phyloP scores from a whole-genome alignment of 23 tunicate species.

The Styela clava region DNA sequence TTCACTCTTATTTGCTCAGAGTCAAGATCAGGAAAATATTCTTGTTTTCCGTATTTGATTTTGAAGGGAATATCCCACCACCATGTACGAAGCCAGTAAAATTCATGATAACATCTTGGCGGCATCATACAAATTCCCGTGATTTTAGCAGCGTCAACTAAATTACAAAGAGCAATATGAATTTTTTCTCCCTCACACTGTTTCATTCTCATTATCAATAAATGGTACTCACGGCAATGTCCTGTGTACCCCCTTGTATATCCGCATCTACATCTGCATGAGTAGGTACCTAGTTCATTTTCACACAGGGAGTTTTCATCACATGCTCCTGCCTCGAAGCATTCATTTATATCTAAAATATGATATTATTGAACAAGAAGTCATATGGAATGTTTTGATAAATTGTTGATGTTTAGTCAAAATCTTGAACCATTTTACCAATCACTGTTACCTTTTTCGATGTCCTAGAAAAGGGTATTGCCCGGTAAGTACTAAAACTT shows the following conservation, averaged over 20 bases:
- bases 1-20: neutral
- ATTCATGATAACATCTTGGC: constrained; percentile 5
- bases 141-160: constrained; percentile 17
- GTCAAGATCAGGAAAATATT: neutral
- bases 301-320: constrained; percentile 9
- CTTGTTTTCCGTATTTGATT: neutral
- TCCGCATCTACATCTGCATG: constrained; percentile 22
- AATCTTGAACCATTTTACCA: no score
- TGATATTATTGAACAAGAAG: neutral
- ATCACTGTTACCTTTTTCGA: no score
- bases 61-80: neutral
- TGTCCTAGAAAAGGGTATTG: no score
- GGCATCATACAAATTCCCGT: constrained; percentile 8
- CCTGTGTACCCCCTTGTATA: constrained; percentile 5
- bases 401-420: no score
- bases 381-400: no score
- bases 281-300: neutral
- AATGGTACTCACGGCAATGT: constrained; percentile 18
- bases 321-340: constrained; percentile 1
- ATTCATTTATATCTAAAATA: constrained; percentile 23
- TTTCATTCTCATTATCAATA: no score
- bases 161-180: no score
- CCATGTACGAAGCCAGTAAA: neutral
- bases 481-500: no score
- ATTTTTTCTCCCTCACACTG: no score